Percentiles rank a stretch among this genome's conserved stretches.
Conservation (phyloP, 2,113 vertebrate species). For the Rhineura floridana region DNA sequence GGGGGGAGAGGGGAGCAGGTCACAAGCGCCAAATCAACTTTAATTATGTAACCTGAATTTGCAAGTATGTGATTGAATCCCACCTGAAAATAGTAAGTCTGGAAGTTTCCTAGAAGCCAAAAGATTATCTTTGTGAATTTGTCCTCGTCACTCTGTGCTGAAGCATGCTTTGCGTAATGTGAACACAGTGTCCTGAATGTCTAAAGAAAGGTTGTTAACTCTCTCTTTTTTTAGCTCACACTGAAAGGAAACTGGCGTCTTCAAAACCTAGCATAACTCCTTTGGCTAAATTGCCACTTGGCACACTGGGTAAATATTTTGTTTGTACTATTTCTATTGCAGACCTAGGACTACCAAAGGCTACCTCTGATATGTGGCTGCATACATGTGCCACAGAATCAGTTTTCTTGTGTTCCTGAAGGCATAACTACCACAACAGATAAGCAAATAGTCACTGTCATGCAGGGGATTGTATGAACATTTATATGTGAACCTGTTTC, state of each 20-base stretch:
- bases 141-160: not conserved
- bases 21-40: too few species aligned
- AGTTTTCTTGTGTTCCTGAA: not conserved
- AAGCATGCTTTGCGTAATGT: not conserved
- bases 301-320: constrained; percentile 35
- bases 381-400: not conserved
- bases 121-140: not conserved
- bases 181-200: not conserved
- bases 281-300: constrained; percentile 53
- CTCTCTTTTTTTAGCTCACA: constrained; percentile 48
- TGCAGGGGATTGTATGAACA: not conserved
- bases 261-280: constrained; percentile 38
- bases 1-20: too few species aligned
- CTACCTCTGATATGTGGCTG: not conserved
- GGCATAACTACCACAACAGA: not conserved
- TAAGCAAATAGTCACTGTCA: not conserved
- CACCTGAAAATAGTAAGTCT: too few species aligned
- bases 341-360: not conserved
- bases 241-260: constrained; percentile 26
- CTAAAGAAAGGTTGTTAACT: constrained; percentile 18
- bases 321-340: constrained; percentile 5
- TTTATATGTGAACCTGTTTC: not conserved
- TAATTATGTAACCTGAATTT: too few species aligned
- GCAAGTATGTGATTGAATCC: too few species aligned
- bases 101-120: not conserved